Conservation (phyloP, 2,113 vertebrate genomes). For the Caloenas nicobarica region DNA sequence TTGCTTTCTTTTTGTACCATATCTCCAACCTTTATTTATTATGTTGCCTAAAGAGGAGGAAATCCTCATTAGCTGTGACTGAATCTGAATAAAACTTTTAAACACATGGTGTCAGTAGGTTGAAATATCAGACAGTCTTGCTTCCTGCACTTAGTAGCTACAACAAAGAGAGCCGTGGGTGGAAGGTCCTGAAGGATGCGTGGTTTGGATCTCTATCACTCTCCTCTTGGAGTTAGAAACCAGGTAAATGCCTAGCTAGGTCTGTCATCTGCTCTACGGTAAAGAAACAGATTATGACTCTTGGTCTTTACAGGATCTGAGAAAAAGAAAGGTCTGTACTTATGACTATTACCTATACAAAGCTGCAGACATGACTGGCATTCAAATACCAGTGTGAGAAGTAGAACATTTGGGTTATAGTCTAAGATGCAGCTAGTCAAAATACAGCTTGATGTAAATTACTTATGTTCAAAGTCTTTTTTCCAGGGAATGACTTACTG, state of each 20-base stretch:
- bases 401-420: not conserved
- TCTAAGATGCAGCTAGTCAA: not conserved
- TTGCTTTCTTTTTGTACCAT: not conserved
- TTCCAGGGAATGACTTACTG: not conserved
- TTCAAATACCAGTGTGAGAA: not conserved
- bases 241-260: not conserved
- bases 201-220: not conserved
- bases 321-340: not conserved
- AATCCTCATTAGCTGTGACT: not conserved
- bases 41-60: not conserved
- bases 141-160: not conserved
- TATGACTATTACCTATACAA: not conserved
- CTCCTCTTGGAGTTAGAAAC: not conserved
- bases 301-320: not conserved
- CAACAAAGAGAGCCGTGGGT: not conserved
- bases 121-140: not conserved
- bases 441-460: not conserved
- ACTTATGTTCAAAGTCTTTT: not conserved
- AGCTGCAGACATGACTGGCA: not conserved
- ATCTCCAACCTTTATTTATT: not conserved
- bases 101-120: not conserved
- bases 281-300: not conserved
- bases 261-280: not conserved
- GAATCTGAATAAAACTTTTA: not conserved
- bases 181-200: not conserved